Evolutionary conservation across 2,888 invertebrate genomes (phyloP), one percentile per base, ranked within the genome.

Genomic region (Lasioglossum pauxillum): DNA sequence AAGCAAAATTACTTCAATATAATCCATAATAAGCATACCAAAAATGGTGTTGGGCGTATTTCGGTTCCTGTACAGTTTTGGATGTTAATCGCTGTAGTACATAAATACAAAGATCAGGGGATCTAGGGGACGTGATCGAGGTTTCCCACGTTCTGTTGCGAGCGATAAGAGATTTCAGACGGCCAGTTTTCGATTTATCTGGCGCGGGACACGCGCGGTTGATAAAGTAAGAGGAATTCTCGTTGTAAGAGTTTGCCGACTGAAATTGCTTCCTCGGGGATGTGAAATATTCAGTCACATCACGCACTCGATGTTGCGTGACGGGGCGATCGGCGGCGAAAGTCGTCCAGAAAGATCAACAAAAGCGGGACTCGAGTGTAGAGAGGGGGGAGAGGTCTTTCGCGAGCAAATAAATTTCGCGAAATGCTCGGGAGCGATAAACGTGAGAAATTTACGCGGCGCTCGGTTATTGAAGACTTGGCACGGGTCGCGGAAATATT

Each of bases 381-480:
- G n/a, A 3, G n/a, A 57, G 10, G 3, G 23, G 53, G 10, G 8
- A 10, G n/a, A 10, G n/a, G n/a, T 57, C 57, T 57, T n/a, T n/a
- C 60, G 78, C 57, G 79, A 44, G 67, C 71, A 71, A 80, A 86
- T 86, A 86, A 87, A 86, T 87, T 87, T 87, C 81, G 14, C 53
- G 83, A 76, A 86, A 78, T 35, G 72, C 67, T 57, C 57, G 14
- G 72, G 41, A n/a, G 53, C 78, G 67, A 84, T 87, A 90, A 79
- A 80, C 87, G 83, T 75, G 86, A 80, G 84, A 90, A 90, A 90
- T 87, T 83, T 77, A 85, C 90, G 88, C 73, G 79, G 60, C 71
- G 46, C 69, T 35, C 57, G 77, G 72, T 89, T 86, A 89, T 87
- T 82, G 82, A 89, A 83, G 74, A 89, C 87, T 86, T 89, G 90